Evolutionary conservation across 2,888 invertebrate genomes (phyloP).

Genomic region (Drosophila atroscutellata): DNA sequence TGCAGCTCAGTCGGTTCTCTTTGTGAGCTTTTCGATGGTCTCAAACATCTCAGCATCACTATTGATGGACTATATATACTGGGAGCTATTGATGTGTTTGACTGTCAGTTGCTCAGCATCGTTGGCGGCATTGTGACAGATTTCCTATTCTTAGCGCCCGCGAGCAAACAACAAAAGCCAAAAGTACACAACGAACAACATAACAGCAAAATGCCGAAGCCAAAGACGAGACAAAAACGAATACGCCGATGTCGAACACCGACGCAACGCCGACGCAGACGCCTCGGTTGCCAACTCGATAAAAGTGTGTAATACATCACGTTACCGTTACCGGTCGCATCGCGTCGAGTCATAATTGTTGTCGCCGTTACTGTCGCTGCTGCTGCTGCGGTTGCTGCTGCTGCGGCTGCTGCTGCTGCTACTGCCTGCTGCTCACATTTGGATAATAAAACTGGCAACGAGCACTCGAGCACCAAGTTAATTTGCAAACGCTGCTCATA

Average conservation of each 20-base stretch:
- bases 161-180: conserved; percentile 29
- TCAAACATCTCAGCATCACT: conserved; percentile 3
- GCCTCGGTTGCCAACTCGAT: conserved; percentile 68
- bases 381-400: conserved; percentile 35
- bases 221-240: conserved; percentile 41
- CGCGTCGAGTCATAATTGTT: conserved; percentile 36
- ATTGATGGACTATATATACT: not conserved
- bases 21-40: conserved; percentile 18
- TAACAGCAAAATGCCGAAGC: conserved; percentile 35
- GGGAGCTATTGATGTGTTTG: conserved; percentile 31
- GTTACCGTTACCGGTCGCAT: conserved; percentile 63
- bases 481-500: conserved; percentile 78
- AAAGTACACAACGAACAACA: conserved; percentile 26
- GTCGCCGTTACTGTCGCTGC: conserved; percentile 24
- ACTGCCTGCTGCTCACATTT: conserved; percentile 70
- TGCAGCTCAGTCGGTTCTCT: not conserved
- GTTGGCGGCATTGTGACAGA: conserved; percentile 54
- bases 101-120: conserved; percentile 46
- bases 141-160: conserved; percentile 43
- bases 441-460: conserved; percentile 81
- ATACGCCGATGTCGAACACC: conserved; percentile 31
- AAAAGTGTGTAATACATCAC: conserved; percentile 76
- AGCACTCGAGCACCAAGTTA: conserved; percentile 81
- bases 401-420: conserved; percentile 38
- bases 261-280: conserved; percentile 52